These are phyloP conservation scores for Tretioscincus oriximinensis DNA, from an alignment of 2,113 vertebrate species.

Conservation along the genomic window DNA sequence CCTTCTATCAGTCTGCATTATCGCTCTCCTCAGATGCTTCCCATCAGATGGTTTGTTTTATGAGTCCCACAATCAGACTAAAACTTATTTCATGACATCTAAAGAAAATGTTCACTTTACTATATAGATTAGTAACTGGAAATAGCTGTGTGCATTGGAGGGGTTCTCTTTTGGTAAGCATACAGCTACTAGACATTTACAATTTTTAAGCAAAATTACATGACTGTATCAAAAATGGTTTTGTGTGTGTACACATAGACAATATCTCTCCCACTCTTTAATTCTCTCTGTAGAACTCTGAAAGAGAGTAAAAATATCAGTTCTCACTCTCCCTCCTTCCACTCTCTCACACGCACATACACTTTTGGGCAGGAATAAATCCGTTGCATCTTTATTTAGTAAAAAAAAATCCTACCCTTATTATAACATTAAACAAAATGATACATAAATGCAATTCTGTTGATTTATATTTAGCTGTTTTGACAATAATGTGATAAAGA, in stretches of 20 bases:
- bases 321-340: not conserved
- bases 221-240: not conserved
- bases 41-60: not conserved
- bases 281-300: not conserved
- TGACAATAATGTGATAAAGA: constrained; percentile 65
- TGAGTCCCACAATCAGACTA: not conserved
- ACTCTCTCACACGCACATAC: too few species aligned
- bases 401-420: constrained; percentile 21
- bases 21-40: not conserved
- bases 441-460: constrained; percentile 44
- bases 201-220: not conserved
- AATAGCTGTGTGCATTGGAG: not conserved
- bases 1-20: not conserved
- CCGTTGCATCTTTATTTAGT: constrained; percentile 37
- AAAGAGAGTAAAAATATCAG: constrained; percentile 15
- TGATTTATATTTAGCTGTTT: constrained; percentile 61
- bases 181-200: not conserved
- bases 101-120: not conserved
- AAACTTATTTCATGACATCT: not conserved
- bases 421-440: constrained; percentile 30
- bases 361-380: not conserved
- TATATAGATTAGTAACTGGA: not conserved
- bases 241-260: not conserved
- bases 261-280: not conserved
- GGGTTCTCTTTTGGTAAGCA: not conserved